These are phyloP conservation scores for Polia nebulosa DNA, from an alignment of 2,888 invertebrate genomes.

Conservation along the genomic window DNA sequence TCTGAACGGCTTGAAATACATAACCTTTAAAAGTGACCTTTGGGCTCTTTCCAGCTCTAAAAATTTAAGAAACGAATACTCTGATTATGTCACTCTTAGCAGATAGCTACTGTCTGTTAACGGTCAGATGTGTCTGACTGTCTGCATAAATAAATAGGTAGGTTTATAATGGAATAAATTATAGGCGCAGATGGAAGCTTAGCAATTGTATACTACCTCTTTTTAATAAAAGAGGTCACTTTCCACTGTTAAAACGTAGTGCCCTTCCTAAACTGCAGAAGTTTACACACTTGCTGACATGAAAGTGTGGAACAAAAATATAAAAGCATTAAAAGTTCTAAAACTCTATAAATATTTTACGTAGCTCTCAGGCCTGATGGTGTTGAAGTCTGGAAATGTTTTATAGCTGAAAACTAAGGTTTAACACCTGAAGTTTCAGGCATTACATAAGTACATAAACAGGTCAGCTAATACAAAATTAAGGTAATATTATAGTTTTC, in stretches of 20 bases:
- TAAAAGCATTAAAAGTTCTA: slow-evolving; percentile 51
- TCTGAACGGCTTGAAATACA: too few relatives aligned
- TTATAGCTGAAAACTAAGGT: slow-evolving; percentile 40
- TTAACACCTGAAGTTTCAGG: slow-evolving; percentile 32
- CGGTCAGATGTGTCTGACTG: too few relatives aligned
- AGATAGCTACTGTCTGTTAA: too few relatives aligned
- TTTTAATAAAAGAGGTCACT: not conserved
- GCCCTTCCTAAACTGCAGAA: not conserved
- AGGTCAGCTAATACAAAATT: not conserved
- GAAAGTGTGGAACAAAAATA: slow-evolving; percentile 45
- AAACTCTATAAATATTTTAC: slow-evolving; percentile 53
- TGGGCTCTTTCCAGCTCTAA: too few relatives aligned
- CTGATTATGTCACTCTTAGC: too few relatives aligned
- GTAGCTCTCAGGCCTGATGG: slow-evolving; percentile 37
- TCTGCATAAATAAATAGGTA: too few relatives aligned
- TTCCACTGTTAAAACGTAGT: not conserved
- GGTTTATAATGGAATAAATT: too few relatives aligned
- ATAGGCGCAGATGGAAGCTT: too few relatives aligned
- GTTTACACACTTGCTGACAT: slow-evolving; percentile 8
- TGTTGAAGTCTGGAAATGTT: slow-evolving; percentile 43
- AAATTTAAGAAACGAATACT: too few relatives aligned
- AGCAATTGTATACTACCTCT: too few relatives aligned
- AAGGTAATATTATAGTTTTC: not conserved
- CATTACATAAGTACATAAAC: not conserved
- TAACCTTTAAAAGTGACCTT: too few relatives aligned